Base-by-base conservation (phyloP, 2,797 vertebrate species). In the Scolopax bukidnonensis region DNA sequence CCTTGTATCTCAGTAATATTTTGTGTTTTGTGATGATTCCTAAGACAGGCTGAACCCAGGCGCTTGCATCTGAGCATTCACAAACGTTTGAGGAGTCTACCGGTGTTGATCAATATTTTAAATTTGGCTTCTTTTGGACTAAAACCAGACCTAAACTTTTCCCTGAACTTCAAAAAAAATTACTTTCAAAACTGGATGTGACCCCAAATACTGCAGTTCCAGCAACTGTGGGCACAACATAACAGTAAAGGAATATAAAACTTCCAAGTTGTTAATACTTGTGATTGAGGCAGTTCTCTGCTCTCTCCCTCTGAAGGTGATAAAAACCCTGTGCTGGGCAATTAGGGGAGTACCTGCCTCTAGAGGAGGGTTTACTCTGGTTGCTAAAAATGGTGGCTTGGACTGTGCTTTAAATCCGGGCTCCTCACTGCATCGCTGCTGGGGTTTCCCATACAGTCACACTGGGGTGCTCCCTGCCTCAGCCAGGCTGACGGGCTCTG, bases 401-500 rank as follows among this genome's bases (percentile, higher is more conserved):
- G 11, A 14, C 8, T 76, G 23, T 69, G 27, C 11, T 64, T 78
- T 93, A 57, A 78, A 63, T 30, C 17, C 0, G 0, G 50, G 15
- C 12, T 84, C 21, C 27, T 68, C 1, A 0, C 27, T 21, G 38
- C 40, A 9, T 28, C 2, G 0, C 27, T 91, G 32, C 47, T 50
- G 13, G 2, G 1, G 18, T 50, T 70, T 67, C 25, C 17, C 65
- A 20, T 3, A 3, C 2, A 30, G 21, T n/a, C 3, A 0, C 61
- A 10, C 5, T 0, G 1, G 25, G 17, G 59, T 36, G 17, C 67
- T 24, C 43, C 28, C 38, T 50, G 1, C 3, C 14, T 84, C 4
- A 3, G 10, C 0, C 0, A 1, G 45, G 12, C 15, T 73, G 27
- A 6, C 0, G 2, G 5, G 14, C 9, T 13, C 8, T 56, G 16